A percentile compares a stretch with the other conserved stretches of the same genome.
These are phyloP conservation scores for Villa cingulata DNA, from an alignment of 2,888 invertebrate genomes.

Conservation along the genomic window DNA sequence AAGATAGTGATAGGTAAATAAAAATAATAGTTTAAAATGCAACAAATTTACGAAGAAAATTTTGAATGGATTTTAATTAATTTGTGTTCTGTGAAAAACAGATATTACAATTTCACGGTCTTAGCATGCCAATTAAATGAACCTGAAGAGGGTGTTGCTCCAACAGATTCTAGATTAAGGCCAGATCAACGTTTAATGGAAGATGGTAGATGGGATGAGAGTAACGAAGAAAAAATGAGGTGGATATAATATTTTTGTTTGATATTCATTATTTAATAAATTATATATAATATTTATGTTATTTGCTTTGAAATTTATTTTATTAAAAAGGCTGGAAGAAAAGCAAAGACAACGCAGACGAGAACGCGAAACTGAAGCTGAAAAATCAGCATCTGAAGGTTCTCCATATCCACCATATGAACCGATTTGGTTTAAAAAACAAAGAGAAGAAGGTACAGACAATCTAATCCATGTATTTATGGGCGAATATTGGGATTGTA, in stretches of 20 bases:
- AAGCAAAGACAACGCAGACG: constrained; percentile 79
- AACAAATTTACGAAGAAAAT: background rate
- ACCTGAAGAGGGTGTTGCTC: constrained; percentile 79
- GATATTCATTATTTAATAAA: too few species aligned
- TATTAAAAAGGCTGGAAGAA: constrained; percentile 60
- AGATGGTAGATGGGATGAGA: constrained; percentile 80
- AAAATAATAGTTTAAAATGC: too few species aligned
- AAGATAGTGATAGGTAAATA: constrained; percentile 51
- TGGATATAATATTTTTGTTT: constrained; percentile 10
- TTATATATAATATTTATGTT: too few species aligned
- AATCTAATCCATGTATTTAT: constrained; percentile 66
- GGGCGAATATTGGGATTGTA: constrained; percentile 86
- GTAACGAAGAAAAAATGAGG: constrained; percentile 69
- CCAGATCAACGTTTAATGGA: constrained; percentile 99
- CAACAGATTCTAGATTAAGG: constrained; percentile 81
- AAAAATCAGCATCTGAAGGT: constrained; percentile 48
- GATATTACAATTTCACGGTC: constrained; percentile 86
- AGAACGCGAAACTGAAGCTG: constrained; percentile 64
- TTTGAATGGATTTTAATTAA: background rate
- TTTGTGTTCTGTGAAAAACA: constrained; percentile 14
- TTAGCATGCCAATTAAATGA: constrained; percentile 96
- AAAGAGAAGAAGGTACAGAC: constrained; percentile 53
- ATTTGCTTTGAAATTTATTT: background rate
- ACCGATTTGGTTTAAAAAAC: constrained; percentile 83
- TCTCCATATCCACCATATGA: constrained; percentile 57